These are phyloP conservation scores for Lacanobia wlatinum DNA, from an alignment of 2,888 invertebrate species.

Conservation along the genomic window DNA sequence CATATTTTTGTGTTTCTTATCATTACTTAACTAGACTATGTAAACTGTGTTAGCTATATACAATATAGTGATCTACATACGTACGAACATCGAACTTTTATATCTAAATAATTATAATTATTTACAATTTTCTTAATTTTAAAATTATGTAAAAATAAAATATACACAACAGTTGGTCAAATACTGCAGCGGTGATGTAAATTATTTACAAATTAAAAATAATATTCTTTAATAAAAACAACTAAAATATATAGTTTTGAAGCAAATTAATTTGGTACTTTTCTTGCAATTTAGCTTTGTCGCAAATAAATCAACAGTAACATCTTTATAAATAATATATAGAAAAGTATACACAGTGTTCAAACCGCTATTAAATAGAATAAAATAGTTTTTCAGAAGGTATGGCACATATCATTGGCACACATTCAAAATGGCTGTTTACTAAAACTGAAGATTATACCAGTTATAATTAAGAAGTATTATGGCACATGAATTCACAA, in stretches of 20 bases:
- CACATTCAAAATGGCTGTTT: slow-evolving; percentile 5
- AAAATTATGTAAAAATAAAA: slow-evolving; percentile 64
- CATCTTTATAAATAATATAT: neutral
- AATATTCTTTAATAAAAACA: neutral
- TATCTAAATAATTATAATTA: slow-evolving; percentile 58
- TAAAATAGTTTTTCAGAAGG: neutral
- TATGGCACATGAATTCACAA: slow-evolving; percentile 58
- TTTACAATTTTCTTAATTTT: slow-evolving; percentile 67
- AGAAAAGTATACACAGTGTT: neutral
- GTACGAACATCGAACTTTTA: slow-evolving; percentile 71
- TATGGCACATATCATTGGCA: slow-evolving; percentile 73
- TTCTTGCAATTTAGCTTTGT: neutral
- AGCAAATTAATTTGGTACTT: neutral
- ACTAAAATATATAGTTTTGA: neutral
- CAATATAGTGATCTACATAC: slow-evolving; percentile 72
- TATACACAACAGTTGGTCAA: slow-evolving; percentile 84
- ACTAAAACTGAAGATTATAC: slow-evolving; percentile 16
- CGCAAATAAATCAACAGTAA: neutral
- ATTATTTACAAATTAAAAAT: slow-evolving; percentile 55
- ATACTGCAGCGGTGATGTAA: slow-evolving; percentile 80
- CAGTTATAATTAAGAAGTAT: neutral
- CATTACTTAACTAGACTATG: slow-evolving; percentile 45
- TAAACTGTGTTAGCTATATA: slow-evolving; percentile 65
- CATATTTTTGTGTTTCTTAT: slow-evolving; percentile 51
- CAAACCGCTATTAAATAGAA: neutral